Base-by-base conservation (phyloP, 2,113 vertebrate genomes). In the Campylorhamphus procurvoides region DNA sequence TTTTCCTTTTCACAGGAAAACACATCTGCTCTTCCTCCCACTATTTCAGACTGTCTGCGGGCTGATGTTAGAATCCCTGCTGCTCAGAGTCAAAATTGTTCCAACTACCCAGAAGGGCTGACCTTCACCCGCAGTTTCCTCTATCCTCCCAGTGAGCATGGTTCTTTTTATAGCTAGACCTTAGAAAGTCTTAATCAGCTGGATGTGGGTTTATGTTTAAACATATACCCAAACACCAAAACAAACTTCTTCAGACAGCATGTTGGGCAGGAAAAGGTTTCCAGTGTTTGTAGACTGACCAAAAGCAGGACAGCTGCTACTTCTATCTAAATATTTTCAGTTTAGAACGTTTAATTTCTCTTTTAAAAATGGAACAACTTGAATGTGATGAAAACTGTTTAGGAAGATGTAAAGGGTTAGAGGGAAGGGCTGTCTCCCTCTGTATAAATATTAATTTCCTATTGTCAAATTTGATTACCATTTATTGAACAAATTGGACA, bases 91-190 rank as follows among this genome's bases (percentile, higher is more conserved):
- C 98, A 99, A 75, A 98, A 97, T 14, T 99, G 99, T 97, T 98
- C 98, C n/a, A 71, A 97, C 80, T 99, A 98, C 95, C 53, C 85
- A 96, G 15, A 84, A 62, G 94, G 78, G 52, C 73, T 81, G 90
- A 97, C 95, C 89, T 93, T 99, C 94, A 98, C 94, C 60, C 94
- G 62, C 37, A 97, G 96, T 87, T 99, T 99, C 98, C 98, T 99
- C 90, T 99, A 99, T 56, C 98, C 99, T 88, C 99, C 99, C 75
- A 99, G 99, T 99, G 96, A 94, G 98, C 97, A 89, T 56, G 62
- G 59, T 96, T 97, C 97, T 96, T 98, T 98, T 98, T 97, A 97
- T 98, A 98, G 98, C 90, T 83, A 83, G 66, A 87, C 72, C 96
- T 97, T 97, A 96, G 96, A 97, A 98, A 97, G 96, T 96, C 93